Evolutionary conservation across 1,140 invertebrate species (phyloP), one percentile per base, ranked within the genome.

Genomic region (Phymorhynchus buccinoides): DNA sequence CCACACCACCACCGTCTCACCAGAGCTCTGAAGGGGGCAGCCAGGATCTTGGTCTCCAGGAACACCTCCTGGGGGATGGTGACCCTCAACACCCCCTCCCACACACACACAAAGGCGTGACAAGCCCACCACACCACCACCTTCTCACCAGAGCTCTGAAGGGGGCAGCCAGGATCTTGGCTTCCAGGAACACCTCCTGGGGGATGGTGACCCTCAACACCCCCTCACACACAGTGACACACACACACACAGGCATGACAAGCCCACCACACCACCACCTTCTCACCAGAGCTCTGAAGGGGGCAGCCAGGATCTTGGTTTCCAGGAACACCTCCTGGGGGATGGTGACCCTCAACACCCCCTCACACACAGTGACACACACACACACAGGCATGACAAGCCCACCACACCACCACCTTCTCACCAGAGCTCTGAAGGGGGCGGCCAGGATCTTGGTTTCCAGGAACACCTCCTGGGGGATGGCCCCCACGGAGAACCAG

Each of bases 111-210:
- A n/a, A n/a, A n/a, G n/a, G n/a, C n/a, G n/a, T n/a, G n/a, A n/a
- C n/a, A n/a, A n/a, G n/a, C n/a, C n/a, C n/a, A n/a, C n/a, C n/a
- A n/a, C n/a, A 86, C 90, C n/a, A n/a, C n/a, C n/a, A n/a, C n/a
- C n/a, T n/a, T n/a, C n/a, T 88, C 81, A 94, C 93, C 90, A 94
- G 87, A n/a, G 90, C 90, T 80, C 93, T 90, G 85, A 94, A 93
- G 44, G 94, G 90, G 41, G 90, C 92, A 75, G 88, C 86, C 42
- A 94, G 85, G 4, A 94, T 89, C 86, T 91, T 88, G 83, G 90
- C 91, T 75, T 93, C 87, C 12, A 93, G 86, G 22, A 94, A 89
- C 41, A 87, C 84, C 52, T 91, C 88, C 62, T 93, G 91, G 16
- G 93, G 93, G 42, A 94, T 89, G 14, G 91, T 92, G 73, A n/a